Evolutionary conservation across 2,797 vertebrate species (phyloP).

Genomic region (Pyrocephalus nanus): DNA sequence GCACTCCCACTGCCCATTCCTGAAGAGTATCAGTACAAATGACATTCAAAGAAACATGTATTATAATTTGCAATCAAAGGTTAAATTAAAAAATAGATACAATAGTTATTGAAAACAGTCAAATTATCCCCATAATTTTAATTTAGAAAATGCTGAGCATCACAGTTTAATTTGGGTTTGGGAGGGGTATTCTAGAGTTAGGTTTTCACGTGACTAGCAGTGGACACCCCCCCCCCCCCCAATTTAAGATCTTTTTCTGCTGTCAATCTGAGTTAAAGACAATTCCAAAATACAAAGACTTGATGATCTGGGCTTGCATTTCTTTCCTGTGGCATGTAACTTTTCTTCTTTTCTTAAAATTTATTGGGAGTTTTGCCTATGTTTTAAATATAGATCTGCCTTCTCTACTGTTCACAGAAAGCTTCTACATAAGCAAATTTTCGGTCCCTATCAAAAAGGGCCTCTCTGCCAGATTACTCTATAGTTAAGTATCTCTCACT

Average conservation of each 20-base stretch:
- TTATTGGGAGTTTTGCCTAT: not conserved
- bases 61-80: not conserved
- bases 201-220: not conserved
- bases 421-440: not conserved
- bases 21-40: slow-evolving; percentile 75
- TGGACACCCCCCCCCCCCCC: too few relatives aligned
- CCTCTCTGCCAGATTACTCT: not conserved
- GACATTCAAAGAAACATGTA: slow-evolving; percentile 50
- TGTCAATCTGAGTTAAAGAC: not conserved
- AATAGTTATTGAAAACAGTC: not conserved
- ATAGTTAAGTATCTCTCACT: not conserved
- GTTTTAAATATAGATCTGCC: not conserved
- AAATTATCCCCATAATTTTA: not conserved
- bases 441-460: not conserved
- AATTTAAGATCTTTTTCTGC: not conserved
- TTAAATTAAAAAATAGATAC: not conserved
- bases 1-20: slow-evolving; percentile 98
- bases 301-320: not conserved
- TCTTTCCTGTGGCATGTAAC: not conserved
- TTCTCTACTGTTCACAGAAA: not conserved
- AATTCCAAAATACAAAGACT: not conserved
- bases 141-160: not conserved
- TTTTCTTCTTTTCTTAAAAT: not conserved
- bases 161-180: not conserved
- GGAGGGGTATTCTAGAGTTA: not conserved